A percentile compares a stretch with the other conserved stretches of the same genome.
These are phyloP conservation scores for Capitulum mitella DNA, from an alignment of 2,888 invertebrate genomes.

Conservation along the genomic window DNA sequence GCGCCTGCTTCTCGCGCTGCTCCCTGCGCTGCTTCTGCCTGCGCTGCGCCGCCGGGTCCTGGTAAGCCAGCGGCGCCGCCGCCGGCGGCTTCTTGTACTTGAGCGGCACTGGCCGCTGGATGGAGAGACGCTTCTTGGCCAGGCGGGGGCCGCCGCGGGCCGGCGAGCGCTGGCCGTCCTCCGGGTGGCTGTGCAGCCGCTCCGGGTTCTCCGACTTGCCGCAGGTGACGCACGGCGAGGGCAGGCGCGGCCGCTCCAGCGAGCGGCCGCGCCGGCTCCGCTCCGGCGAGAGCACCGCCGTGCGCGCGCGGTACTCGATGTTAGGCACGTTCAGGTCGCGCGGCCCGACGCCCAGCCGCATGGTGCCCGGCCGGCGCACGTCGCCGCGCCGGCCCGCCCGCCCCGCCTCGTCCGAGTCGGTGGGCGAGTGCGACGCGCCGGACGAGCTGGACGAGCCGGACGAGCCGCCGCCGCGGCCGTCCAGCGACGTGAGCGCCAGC, in stretches of 20 bases:
- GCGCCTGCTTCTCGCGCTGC: neutral
- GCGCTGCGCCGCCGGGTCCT: neutral
- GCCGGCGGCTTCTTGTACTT: neutral
- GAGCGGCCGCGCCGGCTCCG: neutral
- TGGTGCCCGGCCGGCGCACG: neutral
- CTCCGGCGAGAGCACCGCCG: neutral
- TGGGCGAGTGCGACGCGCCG: neutral
- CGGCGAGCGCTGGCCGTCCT: constrained; percentile 34
- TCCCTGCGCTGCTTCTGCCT: neutral
- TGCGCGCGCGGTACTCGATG: constrained; percentile 1
- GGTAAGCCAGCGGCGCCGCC: too few relatives aligned
- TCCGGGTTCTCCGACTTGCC: constrained; percentile 61
- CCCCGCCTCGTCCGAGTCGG: neutral
- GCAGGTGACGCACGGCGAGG: constrained; percentile 43
- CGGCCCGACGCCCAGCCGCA: neutral
- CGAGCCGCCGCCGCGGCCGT: neutral
- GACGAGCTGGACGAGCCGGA: neutral
- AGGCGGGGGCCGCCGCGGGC: neutral
- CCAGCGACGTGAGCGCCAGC: neutral
- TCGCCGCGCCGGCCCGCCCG: neutral
- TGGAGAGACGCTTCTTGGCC: neutral
- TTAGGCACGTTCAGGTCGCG: constrained; percentile 6
- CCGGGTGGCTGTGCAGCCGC: constrained; percentile 55
- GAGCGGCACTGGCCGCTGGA: neutral
- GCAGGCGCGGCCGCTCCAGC: neutral